These are phyloP conservation scores for Eilema griseolum DNA, from an alignment of 2,888 invertebrate species.

Conservation along the genomic window DNA sequence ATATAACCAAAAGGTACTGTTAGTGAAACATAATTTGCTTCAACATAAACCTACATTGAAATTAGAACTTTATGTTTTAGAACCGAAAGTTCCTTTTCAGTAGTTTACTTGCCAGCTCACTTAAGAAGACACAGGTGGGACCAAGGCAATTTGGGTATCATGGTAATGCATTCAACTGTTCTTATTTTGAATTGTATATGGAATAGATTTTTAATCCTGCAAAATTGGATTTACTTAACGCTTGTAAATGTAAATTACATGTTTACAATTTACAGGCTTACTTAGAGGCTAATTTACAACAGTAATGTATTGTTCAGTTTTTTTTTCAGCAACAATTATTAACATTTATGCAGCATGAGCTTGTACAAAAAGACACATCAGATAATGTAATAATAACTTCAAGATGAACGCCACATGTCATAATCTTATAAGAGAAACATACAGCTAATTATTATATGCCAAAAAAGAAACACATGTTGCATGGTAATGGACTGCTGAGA, in stretches of 20 bases:
- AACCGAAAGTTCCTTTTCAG: not conserved
- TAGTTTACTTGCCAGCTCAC: not conserved
- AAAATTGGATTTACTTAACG: not conserved
- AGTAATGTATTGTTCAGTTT: not conserved
- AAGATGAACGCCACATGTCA: too few species aligned
- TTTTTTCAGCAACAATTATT: too few species aligned
- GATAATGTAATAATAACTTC: too few species aligned
- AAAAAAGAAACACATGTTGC: too few species aligned
- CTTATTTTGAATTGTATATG: not conserved
- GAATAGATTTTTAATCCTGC: not conserved
- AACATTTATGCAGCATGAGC: too few species aligned
- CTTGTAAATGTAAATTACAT: not conserved
- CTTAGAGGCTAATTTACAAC: not conserved
- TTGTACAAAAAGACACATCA: too few species aligned
- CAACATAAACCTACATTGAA: not conserved
- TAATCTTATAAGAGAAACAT: too few species aligned
- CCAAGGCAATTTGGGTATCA: not conserved
- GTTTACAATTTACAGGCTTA: not conserved
- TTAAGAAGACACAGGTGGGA: slow-evolving; percentile 2
- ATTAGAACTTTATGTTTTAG: not conserved
- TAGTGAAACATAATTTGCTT: not conserved
- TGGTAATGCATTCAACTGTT: slow-evolving; percentile 10
- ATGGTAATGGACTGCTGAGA: too few species aligned
- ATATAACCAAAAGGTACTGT: not conserved
- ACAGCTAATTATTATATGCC: too few species aligned